Evolutionary conservation across 2,113 vertebrate species (phyloP).

Genomic region (Oreochromis aureus): DNA sequence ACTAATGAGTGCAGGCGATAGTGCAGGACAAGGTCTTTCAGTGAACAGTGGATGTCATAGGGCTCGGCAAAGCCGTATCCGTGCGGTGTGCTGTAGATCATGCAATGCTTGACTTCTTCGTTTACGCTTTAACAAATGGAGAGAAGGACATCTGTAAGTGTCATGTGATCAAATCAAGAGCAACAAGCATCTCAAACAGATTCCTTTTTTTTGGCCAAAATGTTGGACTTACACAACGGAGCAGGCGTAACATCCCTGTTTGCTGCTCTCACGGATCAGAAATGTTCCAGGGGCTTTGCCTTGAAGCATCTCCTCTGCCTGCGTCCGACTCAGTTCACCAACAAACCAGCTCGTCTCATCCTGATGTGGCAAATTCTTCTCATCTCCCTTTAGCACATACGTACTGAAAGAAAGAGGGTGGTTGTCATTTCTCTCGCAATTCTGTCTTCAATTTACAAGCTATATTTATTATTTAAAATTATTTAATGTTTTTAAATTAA

Average conservation of each 20-base stretch:
- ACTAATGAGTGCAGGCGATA: constrained; percentile 92
- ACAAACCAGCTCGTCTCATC: constrained; percentile 97
- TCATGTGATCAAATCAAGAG: background rate
- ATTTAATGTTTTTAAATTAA: background rate
- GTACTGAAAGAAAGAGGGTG: constrained; percentile 59
- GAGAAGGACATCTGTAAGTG: background rate
- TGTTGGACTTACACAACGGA: constrained; percentile 90
- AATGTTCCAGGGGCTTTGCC: constrained; percentile 91
- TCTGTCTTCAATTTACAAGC: background rate
- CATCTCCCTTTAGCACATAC: constrained; percentile 88
- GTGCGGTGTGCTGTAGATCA: constrained; percentile 91
- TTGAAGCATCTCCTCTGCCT: constrained; percentile 91
- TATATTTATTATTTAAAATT: background rate
- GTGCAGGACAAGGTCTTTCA: constrained; percentile 94
- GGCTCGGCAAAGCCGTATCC: constrained; percentile 94
- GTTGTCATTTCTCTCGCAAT: background rate
- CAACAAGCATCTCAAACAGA: background rate
- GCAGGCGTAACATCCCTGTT: constrained; percentile 95
- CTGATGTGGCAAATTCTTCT: constrained; percentile 85
- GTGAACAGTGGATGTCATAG: constrained; percentile 88
- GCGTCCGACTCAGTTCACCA: constrained; percentile 86
- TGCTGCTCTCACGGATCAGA: constrained; percentile 93
- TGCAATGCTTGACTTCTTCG: constrained; percentile 94
- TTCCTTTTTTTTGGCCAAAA: background rate
- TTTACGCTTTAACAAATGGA: constrained; percentile 77